A percentile compares a stretch with the other conserved stretches of the same genome.
phyloP scores from a whole-genome alignment of 2,797 vertebrate genomes.

The Pangasius larnaudii region DNA sequence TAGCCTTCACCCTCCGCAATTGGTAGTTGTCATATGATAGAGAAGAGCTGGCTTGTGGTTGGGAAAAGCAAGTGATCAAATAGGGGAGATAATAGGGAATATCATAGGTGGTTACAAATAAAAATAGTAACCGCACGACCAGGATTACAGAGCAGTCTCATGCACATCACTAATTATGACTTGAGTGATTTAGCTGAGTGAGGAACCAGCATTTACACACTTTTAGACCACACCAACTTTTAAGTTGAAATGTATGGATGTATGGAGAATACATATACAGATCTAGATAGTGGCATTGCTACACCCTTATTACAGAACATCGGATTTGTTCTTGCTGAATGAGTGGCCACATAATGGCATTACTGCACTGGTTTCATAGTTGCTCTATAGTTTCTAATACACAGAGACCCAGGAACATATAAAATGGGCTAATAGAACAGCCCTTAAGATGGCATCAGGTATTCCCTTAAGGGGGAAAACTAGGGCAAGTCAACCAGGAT shows the following conservation, averaged over 20 bases:
- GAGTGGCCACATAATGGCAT: neutral
- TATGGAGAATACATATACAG: neutral
- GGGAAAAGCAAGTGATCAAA: neutral
- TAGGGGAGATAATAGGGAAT: neutral
- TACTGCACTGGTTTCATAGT: neutral
- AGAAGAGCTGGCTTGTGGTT: neutral
- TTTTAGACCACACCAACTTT: neutral
- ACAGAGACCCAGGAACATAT: neutral
- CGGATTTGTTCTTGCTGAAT: neutral
- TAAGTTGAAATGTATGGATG: neutral
- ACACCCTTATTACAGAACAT: neutral
- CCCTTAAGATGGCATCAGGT: neutral
- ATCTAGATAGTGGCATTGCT: neutral
- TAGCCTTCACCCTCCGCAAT: neutral
- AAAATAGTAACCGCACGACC: neutral
- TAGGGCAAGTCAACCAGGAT: neutral
- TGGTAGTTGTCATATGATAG: neutral
- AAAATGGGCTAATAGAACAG: constrained; percentile 12
- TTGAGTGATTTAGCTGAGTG: neutral
- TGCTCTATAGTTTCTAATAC: neutral
- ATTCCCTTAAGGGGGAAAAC: neutral
- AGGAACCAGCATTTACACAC: neutral
- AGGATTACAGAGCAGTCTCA: neutral
- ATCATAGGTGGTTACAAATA: neutral
- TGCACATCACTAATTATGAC: neutral